phyloP scores from a whole-genome alignment of 2,797 vertebrate genomes.

The Enteromius argenteus region DNA sequence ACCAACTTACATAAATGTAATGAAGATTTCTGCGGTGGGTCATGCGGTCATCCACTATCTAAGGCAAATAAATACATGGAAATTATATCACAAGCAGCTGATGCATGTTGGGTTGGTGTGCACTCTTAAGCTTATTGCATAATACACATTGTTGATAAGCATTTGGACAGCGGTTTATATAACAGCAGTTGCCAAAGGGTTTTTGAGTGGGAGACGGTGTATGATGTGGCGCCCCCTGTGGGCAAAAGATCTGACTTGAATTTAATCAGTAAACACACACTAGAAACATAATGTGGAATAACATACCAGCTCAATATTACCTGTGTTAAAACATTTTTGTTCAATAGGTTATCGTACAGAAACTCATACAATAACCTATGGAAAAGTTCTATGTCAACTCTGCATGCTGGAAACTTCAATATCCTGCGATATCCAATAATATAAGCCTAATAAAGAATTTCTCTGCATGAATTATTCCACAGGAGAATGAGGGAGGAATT shows the following conservation, averaged over 20 bases:
- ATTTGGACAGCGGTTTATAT: conserved; percentile 29
- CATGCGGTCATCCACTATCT: background rate
- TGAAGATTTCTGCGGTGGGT: background rate
- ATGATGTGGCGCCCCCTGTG: conserved; percentile 25
- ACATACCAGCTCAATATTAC: background rate
- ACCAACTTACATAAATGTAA: conserved; percentile 59
- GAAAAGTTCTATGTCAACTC: background rate
- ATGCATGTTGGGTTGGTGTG: conserved; percentile 4
- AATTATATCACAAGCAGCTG: conserved; percentile 1
- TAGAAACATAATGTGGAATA: background rate
- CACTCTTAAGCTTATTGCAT: conserved; percentile 36
- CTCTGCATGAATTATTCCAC: background rate
- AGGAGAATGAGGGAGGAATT: conserved; percentile 1
- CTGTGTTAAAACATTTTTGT: background rate
- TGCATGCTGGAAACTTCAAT: background rate
- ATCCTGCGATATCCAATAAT: background rate
- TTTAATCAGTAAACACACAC: background rate
- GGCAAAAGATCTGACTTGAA: background rate
- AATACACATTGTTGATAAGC: conserved; percentile 32
- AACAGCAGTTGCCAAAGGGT: background rate
- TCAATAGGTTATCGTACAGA: background rate
- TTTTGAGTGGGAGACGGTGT: conserved; percentile 2
- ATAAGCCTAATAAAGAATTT: conserved; percentile 6
- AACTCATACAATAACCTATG: background rate
- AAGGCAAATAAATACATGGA: conserved; percentile 16